Evolutionary conservation across 2,888 invertebrate species (phyloP).

Genomic region (Archips crataeganus): DNA sequence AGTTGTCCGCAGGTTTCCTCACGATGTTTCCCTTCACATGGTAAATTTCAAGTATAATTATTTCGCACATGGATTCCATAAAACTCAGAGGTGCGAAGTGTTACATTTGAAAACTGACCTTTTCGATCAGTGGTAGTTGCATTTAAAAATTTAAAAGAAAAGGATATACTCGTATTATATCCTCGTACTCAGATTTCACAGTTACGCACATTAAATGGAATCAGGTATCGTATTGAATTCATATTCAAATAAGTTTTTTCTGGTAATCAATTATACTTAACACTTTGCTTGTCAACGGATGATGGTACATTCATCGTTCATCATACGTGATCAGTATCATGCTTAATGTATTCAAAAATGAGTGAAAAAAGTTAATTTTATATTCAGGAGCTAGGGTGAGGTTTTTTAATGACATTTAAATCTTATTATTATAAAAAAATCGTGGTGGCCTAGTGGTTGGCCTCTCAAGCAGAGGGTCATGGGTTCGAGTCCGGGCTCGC

Average conservation of each 20-base stretch:
- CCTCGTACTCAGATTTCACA: conserved; percentile 28
- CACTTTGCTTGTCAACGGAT: conserved; percentile 64
- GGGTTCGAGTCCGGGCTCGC: no score
- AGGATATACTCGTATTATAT: not conserved
- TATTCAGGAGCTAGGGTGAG: conserved; percentile 55
- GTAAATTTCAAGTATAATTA: no score
- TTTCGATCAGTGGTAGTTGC: no score
- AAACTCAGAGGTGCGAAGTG: no score
- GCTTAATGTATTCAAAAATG: conserved; percentile 58
- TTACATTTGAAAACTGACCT: no score
- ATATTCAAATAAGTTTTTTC: conserved; percentile 53
- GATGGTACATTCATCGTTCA: conserved; percentile 60
- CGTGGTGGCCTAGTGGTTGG: no score
- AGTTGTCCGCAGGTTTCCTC: no score
- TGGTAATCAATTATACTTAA: conserved; percentile 71
- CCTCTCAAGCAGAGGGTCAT: no score
- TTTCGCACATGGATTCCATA: no score
- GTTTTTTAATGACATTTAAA: conserved; percentile 24
- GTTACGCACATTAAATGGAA: conserved; percentile 25
- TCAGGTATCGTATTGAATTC: conserved; percentile 41
- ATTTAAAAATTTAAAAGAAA: no score
- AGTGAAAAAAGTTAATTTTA: conserved; percentile 53
- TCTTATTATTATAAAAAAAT: not conserved
- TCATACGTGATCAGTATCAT: conserved; percentile 51
- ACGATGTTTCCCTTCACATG: no score